Evolutionary conservation across 2,797 vertebrate genomes (phyloP).

Genomic region (Sebastes paucispinis): DNA sequence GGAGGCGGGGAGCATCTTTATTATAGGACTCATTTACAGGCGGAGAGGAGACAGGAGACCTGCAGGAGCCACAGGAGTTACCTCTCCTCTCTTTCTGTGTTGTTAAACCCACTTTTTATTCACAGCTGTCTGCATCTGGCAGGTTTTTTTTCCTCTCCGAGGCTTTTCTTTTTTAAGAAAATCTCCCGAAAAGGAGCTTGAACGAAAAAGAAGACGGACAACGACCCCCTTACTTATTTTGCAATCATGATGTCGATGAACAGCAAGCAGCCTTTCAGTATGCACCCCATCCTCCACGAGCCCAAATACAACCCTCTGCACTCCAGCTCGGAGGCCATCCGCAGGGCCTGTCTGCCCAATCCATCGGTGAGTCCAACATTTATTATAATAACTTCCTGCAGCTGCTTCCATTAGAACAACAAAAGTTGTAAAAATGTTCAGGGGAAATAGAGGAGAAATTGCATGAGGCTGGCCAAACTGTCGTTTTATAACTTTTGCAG

Average conservation of each 20-base stretch:
- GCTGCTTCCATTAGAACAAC: neutral
- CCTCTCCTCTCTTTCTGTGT: conserved; percentile 10
- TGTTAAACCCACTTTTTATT: neutral
- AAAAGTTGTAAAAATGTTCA: neutral
- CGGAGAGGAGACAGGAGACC: conserved; percentile 38
- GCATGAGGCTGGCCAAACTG: too few relatives aligned
- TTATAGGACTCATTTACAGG: conserved; percentile 67
- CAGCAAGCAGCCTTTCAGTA: conserved; percentile 93
- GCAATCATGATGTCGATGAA: conserved; percentile 96
- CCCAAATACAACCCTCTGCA: conserved; percentile 92
- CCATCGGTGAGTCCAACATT: conserved; percentile 85
- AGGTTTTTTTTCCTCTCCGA: conserved; percentile 10
- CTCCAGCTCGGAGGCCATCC: conserved; percentile 91
- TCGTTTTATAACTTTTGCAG: neutral
- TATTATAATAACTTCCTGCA: neutral
- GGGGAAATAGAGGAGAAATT: accelerated
- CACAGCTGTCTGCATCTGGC: neutral
- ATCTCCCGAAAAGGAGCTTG: conserved; percentile 52
- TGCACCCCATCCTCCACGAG: conserved; percentile 93
- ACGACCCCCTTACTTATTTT: conserved; percentile 69
- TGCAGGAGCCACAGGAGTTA: conserved; percentile 56
- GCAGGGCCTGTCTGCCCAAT: conserved; percentile 89
- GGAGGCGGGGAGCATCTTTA: conserved; percentile 71
- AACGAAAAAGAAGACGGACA: conserved; percentile 62
- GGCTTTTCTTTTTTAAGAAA: conserved; percentile 46